Conservation (phyloP, 1,140 invertebrate species). For the Brachionus asplanchnoidis region DNA sequence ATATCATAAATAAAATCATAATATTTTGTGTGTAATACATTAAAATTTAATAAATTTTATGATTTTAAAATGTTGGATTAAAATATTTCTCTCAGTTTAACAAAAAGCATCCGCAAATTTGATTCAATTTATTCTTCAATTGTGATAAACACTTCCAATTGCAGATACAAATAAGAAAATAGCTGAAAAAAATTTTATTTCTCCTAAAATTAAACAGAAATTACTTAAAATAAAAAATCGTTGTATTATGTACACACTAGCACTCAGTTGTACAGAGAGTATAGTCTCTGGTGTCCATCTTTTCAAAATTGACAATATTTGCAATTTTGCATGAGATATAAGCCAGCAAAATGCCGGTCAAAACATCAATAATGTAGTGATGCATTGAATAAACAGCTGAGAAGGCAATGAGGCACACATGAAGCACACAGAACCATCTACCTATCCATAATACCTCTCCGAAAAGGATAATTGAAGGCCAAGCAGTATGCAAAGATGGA, state of each 20-base stretch:
- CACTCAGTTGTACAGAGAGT: background rate
- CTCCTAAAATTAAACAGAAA: no score
- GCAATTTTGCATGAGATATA: background rate
- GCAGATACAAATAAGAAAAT: no score
- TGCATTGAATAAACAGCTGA: conserved; percentile 11
- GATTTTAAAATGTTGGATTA: no score
- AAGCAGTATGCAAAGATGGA: conserved; percentile 5
- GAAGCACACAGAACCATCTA: background rate
- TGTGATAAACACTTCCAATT: no score
- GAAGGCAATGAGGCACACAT: background rate
- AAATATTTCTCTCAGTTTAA: no score
- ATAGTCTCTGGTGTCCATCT: background rate
- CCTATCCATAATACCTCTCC: background rate
- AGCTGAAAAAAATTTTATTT: no score
- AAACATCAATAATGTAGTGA: background rate
- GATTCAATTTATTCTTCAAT: no score
- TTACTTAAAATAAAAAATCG: background rate
- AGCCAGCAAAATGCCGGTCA: background rate
- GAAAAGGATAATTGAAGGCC: background rate
- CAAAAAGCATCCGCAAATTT: no score
- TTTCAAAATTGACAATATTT: background rate
- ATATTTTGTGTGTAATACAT: no score
- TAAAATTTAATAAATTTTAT: no score
- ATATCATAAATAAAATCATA: no score
- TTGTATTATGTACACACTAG: background rate